Percentiles rank a stretch among this genome's conserved stretches.
Conservation (phyloP, 2,888 invertebrate genomes). For the Euphydryas editha region DNA sequence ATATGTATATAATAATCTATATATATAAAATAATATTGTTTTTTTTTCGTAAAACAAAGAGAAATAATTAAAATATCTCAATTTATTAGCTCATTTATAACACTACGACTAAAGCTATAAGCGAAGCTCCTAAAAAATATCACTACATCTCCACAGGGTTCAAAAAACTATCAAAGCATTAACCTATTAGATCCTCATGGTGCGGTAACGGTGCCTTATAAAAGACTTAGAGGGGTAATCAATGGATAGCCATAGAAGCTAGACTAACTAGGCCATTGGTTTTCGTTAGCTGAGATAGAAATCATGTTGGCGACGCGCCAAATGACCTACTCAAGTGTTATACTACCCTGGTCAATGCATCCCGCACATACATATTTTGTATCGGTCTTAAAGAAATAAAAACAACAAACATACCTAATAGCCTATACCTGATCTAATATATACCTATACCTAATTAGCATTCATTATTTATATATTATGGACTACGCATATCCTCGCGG, state of each 20-base stretch:
- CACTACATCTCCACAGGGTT: neutral
- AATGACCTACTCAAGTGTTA: conserved; percentile 38
- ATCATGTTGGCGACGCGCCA: conserved; percentile 39
- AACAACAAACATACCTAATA: neutral
- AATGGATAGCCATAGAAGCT: conserved; percentile 25
- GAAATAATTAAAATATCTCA: too few species aligned
- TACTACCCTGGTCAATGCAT: conserved; percentile 28
- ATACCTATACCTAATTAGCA: too few species aligned
- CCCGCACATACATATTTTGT: conserved; percentile 5
- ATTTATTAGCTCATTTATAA: too few species aligned
- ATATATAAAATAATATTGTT: too few species aligned
- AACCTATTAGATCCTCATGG: neutral
- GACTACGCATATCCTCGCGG: too few species aligned
- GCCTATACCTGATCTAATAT: too few species aligned
- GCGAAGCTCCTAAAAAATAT: neutral
- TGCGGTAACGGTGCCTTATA: conserved; percentile 13
- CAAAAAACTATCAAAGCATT: neutral
- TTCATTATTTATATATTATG: too few species aligned
- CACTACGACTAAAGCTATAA: too few species aligned
- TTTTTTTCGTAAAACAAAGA: too few species aligned
- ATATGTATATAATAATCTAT: too few species aligned
- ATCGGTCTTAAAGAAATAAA: neutral
- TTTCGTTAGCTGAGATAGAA: conserved; percentile 35
- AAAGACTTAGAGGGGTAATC: conserved; percentile 23
- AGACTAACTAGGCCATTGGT: conserved; percentile 31